These are phyloP conservation scores for Hyperoodon ampullatus DNA, from an alignment of 2,113 vertebrate species.

Conservation along the genomic window DNA sequence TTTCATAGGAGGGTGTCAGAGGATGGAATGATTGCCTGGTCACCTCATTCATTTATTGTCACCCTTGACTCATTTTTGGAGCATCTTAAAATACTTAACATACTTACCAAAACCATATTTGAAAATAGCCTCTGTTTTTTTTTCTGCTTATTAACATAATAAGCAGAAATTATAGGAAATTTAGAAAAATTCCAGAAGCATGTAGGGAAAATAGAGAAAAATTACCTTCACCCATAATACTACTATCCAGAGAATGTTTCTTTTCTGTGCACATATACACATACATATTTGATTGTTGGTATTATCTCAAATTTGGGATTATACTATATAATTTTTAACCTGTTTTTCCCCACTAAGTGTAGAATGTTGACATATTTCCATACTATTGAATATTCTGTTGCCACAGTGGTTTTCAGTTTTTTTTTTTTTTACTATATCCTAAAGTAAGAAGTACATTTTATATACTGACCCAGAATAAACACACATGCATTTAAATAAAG, in stretches of 20 bases:
- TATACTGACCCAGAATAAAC: conserved; percentile 9
- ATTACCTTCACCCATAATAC: neutral
- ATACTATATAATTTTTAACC: neutral
- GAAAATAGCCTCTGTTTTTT: neutral
- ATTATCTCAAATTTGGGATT: neutral
- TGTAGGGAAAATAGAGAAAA: neutral
- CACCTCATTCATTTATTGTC: neutral
- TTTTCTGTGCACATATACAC: neutral
- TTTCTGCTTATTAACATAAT: neutral
- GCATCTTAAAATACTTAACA: neutral
- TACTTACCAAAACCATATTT: neutral
- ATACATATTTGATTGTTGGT: neutral
- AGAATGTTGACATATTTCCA: neutral
- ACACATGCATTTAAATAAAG: neutral
- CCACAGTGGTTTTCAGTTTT: neutral
- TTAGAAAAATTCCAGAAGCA: neutral
- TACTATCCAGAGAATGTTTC: neutral
- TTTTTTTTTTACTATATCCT: neutral
- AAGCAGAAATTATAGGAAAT: neutral
- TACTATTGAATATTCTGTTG: neutral
- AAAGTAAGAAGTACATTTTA: conserved; percentile 5
- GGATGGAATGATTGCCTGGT: neutral
- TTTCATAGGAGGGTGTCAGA: neutral
- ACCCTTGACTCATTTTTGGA: neutral
- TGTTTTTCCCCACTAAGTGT: neutral